phyloP scores from a whole-genome alignment of 2,113 vertebrate species.

The Bubo bubo region DNA sequence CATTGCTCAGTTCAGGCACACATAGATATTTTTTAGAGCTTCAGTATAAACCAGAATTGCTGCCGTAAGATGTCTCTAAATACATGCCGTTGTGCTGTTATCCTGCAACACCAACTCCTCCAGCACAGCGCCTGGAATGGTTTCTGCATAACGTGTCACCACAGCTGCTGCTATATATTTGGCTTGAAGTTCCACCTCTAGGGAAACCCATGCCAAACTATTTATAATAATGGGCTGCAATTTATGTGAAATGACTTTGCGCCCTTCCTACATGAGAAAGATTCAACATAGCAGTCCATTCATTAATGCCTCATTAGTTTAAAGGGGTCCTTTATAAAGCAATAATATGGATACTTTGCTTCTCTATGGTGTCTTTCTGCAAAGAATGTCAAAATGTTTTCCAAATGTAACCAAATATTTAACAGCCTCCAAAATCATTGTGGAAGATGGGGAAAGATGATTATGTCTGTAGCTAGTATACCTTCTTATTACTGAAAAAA shows the following conservation, averaged over 20 bases:
- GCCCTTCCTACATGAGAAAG: not conserved
- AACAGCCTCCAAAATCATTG: not conserved
- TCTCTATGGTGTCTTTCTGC: not conserved
- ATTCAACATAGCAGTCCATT: not conserved
- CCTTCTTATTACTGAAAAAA: not conserved
- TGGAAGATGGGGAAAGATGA: not conserved
- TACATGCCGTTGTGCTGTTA: not conserved
- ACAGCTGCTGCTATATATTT: constrained; percentile 41
- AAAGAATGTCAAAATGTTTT: constrained; percentile 8
- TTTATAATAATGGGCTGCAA: constrained; percentile 32
- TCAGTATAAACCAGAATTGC: not conserved
- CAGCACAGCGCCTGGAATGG: not conserved
- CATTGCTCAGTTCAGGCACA: not conserved
- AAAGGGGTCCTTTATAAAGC: constrained; percentile 18
- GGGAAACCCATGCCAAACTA: constrained; percentile 39
- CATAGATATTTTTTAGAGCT: not conserved
- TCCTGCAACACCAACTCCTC: not conserved
- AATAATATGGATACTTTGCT: not conserved
- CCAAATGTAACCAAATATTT: not conserved
- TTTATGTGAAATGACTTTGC: constrained; percentile 44
- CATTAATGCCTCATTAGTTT: constrained; percentile 38
- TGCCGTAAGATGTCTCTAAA: not conserved
- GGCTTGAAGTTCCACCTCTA: constrained; percentile 42
- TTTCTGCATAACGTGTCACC: constrained; percentile 25
- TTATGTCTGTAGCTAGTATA: not conserved